These are phyloP conservation scores for Fulmarus glacialis DNA, from an alignment of 2,113 vertebrate species.

Conservation along the genomic window DNA sequence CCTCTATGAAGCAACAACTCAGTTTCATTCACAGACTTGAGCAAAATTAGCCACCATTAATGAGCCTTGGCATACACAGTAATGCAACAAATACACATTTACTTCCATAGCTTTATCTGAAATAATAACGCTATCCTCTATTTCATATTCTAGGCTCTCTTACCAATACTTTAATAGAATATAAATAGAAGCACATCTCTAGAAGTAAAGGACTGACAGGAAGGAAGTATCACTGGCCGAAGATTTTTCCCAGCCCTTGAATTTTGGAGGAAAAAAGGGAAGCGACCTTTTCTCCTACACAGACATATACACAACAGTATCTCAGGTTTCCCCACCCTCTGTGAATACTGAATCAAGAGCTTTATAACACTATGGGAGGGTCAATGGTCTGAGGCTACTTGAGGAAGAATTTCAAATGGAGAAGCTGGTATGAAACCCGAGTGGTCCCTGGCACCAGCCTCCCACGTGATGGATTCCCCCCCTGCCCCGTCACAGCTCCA, in stretches of 20 bases:
- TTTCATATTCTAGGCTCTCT: not conserved
- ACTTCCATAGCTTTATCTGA: not conserved
- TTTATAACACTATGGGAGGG: not conserved
- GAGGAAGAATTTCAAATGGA: not conserved
- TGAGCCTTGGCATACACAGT: not conserved
- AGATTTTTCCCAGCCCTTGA: not conserved
- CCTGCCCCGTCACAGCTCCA: not conserved
- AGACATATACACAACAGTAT: not conserved
- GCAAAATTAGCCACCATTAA: not conserved
- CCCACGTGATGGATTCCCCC: fast-evolving
- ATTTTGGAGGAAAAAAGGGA: not conserved
- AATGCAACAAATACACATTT: not conserved
- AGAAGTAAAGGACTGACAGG: not conserved
- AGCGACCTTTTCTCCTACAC: fast-evolving
- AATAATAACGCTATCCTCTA: not conserved
- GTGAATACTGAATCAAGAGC: not conserved
- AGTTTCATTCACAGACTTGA: not conserved
- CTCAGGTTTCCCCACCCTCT: not conserved
- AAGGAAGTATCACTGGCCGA: not conserved
- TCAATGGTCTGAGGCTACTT: not conserved
- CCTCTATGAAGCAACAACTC: not conserved
- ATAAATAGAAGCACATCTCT: not conserved
- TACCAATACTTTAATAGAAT: not conserved
- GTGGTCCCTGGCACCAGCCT: not conserved
- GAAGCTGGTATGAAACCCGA: not conserved